Evolutionary conservation across 2,888 invertebrate species (phyloP), one percentile per base, ranked within the genome.

Genomic region (Acrocera orbiculus): DNA sequence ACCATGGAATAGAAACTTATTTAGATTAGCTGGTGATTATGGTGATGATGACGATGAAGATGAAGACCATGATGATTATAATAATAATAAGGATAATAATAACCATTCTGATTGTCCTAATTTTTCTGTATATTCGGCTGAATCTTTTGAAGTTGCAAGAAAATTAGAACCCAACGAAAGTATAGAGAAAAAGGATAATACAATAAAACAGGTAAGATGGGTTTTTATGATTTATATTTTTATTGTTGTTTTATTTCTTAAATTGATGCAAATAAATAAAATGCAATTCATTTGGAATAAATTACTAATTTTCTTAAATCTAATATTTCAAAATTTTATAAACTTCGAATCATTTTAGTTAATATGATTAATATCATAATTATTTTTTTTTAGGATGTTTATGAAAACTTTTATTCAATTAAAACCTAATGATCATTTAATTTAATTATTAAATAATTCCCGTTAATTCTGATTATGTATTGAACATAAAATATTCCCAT

Each of bases 41-140:
- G 54, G 51, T 31, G 53, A 56, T 28, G 65, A 64, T 39, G 61
- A 62, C 32, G 52, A 57, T 30, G 65, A 64, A 38, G 62, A 62
- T 39, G 60, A 59, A 10, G 62, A 60, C 31, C 10, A 37, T 7
- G 19, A 19, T 5, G 31, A 8, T 34, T 34, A 17, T 34, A 9
- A 32, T 15, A 32, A 36, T 9, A 56, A 30, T 16, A n/a, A n/a
- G n/a, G n/a, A n/a, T n/a, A n/a, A n/a, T n/a, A n/a, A n/a, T n/a
- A n/a, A n/a, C n/a, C n/a, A n/a, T n/a, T 76, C 77, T 2, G 79
- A 77, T 46, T 85, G 83, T 55, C 85, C 85, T 4, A 85, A 85
- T 56, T 82, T 82, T 54, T 78, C 78, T 9, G 78, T 85, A 43
- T 85, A 85, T 58, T 85, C 85, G 0, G 75, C 77, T 7, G 73